Conservation (phyloP, 2,113 vertebrate genomes). For the Eira barbara region DNA sequence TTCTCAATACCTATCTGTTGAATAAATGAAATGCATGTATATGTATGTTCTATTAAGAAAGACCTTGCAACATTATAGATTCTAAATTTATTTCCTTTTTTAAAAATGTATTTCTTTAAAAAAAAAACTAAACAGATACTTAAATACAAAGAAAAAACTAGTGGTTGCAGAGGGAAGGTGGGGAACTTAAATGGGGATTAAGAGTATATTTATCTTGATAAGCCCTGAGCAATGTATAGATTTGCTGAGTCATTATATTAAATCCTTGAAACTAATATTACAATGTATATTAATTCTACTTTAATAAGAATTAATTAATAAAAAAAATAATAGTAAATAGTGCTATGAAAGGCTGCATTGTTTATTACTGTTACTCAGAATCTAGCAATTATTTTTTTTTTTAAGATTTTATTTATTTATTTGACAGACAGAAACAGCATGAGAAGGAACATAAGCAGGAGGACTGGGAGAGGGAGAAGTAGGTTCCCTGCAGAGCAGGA, state of each 20-base stretch:
- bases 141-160: background rate
- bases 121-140: background rate
- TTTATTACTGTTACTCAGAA: background rate
- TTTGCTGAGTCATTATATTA: background rate
- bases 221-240: background rate
- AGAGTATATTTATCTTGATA: background rate
- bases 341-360: background rate
- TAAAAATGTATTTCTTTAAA: background rate
- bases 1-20: background rate
- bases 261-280: background rate
- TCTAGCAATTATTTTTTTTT: background rate
- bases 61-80: background rate
- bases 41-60: background rate
- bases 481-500: too few species aligned
- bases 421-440: too few species aligned
- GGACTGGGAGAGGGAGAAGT: too few species aligned
- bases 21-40: background rate
- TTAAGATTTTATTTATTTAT: too few species aligned
- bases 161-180: background rate
- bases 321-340: background rate
- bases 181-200: background rate
- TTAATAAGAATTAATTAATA: background rate
- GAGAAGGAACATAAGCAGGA: too few species aligned
- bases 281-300: background rate
- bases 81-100: background rate